phyloP scores from a whole-genome alignment of 2,113 vertebrate species.

The Thunnus thynnus region DNA sequence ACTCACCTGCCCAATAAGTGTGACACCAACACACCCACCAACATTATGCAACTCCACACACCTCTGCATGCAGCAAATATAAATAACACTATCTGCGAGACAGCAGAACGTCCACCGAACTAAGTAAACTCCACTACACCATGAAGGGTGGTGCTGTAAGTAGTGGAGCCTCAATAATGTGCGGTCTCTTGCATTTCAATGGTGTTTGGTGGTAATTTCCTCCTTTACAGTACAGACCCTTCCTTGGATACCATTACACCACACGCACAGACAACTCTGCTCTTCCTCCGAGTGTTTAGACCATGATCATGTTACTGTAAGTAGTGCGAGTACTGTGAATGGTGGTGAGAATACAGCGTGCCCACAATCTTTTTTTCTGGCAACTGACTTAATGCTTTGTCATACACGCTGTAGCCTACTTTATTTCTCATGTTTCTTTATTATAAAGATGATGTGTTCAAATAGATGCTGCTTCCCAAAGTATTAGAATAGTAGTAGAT shows the following conservation, averaged over 20 bases:
- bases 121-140: neutral
- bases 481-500: neutral
- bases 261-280: neutral
- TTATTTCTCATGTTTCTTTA: neutral
- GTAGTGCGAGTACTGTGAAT: neutral
- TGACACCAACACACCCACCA: neutral
- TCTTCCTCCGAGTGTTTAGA: neutral
- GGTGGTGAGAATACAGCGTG: neutral
- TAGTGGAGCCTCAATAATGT: neutral
- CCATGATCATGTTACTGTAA: neutral
- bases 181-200: neutral
- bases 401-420: neutral
- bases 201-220: neutral
- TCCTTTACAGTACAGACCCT: neutral
- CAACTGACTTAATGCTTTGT: constrained; percentile 5
- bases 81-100: too few species aligned
- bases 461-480: neutral
- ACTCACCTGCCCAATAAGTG: neutral
- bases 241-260: neutral
- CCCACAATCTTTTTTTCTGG: constrained; percentile 24
- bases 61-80: too few species aligned
- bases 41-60: neutral
- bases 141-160: neutral
- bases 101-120: too few species aligned
- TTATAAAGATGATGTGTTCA: neutral